Conservation (phyloP, 2,797 vertebrate species). For the Brachymystax lenok region DNA sequence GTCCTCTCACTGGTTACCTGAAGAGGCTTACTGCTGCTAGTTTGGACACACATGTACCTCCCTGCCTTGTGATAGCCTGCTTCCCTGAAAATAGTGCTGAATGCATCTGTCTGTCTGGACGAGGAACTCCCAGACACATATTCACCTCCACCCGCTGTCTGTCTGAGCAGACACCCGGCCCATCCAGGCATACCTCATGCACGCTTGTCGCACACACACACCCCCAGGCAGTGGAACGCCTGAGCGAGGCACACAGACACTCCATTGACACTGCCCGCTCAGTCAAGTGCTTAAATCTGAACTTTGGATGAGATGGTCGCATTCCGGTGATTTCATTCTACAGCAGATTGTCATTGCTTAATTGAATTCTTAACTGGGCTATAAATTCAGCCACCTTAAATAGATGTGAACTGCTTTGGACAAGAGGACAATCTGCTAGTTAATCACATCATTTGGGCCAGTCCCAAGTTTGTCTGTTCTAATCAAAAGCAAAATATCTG, state of each 20-base stretch:
- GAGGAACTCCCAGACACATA: neutral
- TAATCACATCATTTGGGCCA: neutral
- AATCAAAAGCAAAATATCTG: neutral
- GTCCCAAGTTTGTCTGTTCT: neutral
- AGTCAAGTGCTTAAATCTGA: neutral
- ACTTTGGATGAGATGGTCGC: conserved; percentile 2
- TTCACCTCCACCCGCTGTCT: neutral
- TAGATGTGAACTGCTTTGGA: neutral
- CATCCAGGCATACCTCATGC: conserved; percentile 32
- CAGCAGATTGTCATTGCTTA: conserved; percentile 15
- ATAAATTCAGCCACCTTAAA: neutral
- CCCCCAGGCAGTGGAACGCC: conserved; percentile 26
- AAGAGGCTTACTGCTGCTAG: neutral
- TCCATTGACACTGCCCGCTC: neutral
- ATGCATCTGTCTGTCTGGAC: neutral
- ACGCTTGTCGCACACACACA: conserved; percentile 14
- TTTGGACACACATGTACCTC: neutral
- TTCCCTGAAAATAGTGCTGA: neutral
- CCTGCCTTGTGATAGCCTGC: neutral
- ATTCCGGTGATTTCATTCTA: conserved; percentile 17
- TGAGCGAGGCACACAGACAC: conserved; percentile 17
- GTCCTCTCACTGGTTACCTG: neutral
- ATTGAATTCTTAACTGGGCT: neutral
- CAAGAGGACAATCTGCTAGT: neutral
- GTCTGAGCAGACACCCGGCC: conserved; percentile 2